phyloP scores from a whole-genome alignment of 2,113 vertebrate species.

The Dasyornis broadbenti region DNA sequence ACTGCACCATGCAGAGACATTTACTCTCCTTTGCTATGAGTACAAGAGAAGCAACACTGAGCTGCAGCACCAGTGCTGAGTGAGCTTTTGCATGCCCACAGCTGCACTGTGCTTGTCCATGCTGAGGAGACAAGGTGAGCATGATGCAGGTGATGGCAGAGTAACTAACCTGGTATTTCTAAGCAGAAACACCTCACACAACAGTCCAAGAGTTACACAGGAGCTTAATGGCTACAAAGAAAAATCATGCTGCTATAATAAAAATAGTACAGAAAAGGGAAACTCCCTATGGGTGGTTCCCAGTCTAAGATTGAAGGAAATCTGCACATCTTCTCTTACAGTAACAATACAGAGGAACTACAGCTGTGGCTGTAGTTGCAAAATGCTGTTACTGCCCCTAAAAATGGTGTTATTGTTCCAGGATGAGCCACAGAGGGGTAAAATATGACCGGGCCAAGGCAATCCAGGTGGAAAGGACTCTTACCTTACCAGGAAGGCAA shows the following conservation, averaged over 20 bases:
- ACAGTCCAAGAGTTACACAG: neutral
- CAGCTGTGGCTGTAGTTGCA: neutral
- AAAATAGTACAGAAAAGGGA: conserved; percentile 1
- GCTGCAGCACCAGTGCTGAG: neutral
- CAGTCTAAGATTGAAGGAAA: neutral
- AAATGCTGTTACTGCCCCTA: neutral
- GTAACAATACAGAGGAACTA: neutral
- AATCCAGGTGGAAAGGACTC: neutral
- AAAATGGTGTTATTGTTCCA: neutral
- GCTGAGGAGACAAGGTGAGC: neutral
- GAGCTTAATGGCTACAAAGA: neutral
- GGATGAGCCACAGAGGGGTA: neutral
- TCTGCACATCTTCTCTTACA: neutral
- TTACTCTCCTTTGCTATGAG: neutral
- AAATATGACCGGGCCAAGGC: neutral
- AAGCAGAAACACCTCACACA: neutral
- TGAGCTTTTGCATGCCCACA: neutral
- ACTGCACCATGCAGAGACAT: neutral
- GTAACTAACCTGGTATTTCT: neutral
- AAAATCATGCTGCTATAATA: conserved; percentile 3
- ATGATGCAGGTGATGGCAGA: neutral
- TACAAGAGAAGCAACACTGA: neutral
- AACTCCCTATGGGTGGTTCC: conserved; percentile 7
- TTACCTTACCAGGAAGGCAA: neutral
- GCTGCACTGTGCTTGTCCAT: neutral